Evolutionary conservation across 2,888 invertebrate species (phyloP).

Genomic region (Ectropis crepuscularia): DNA sequence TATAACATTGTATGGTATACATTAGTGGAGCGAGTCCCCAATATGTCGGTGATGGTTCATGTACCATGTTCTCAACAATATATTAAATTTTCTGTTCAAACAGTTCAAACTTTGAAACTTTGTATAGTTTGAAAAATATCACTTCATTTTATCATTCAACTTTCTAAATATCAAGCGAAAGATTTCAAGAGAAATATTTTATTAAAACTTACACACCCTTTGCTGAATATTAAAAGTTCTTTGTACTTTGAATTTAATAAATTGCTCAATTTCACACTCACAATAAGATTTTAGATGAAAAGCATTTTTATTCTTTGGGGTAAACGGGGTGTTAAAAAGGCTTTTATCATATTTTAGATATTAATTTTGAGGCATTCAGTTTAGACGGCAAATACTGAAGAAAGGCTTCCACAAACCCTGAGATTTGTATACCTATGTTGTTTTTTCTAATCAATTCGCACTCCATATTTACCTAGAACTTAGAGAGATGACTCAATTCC

Average conservation of each 20-base stretch:
- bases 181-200: slow-evolving; percentile 4
- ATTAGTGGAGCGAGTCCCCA: no score
- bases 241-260: slow-evolving; percentile 12
- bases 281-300: slow-evolving; percentile 15
- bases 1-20: no score
- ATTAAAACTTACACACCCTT: slow-evolving; percentile 6
- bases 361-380: slow-evolving; percentile 4
- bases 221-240: slow-evolving; percentile 6
- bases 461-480: no score
- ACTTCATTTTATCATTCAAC: neutral
- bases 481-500: no score
- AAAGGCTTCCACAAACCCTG: no score
- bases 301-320: slow-evolving; percentile 8
- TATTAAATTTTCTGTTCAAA: no score
- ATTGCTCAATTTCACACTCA: slow-evolving; percentile 16
- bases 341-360: slow-evolving; percentile 13
- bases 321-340: slow-evolving; percentile 11
- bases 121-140: neutral
- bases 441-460: no score
- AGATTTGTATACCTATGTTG: no score
- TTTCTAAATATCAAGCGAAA: neutral
- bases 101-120: no score
- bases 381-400: neutral
- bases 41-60: no score
- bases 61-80: no score